Base-by-base conservation (phyloP, 2,797 vertebrate genomes). In the Gallirallus australis region DNA sequence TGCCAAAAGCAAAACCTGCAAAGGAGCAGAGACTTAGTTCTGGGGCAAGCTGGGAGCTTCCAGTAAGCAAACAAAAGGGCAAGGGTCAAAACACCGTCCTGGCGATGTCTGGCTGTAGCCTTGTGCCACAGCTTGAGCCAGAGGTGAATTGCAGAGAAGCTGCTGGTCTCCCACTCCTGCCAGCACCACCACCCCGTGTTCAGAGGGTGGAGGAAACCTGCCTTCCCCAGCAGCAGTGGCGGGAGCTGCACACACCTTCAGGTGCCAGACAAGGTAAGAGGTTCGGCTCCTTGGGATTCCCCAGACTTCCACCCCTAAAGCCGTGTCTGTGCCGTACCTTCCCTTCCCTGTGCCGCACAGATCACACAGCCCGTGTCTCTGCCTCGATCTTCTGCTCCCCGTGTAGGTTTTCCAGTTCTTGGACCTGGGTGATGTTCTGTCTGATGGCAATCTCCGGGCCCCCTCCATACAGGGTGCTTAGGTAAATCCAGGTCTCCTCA, bases 381-480 rank as follows among this genome's bases (percentile, higher is more conserved):
- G 99, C 99, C 92, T 99, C 99, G 0, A 99, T 99, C 97, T 99
- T 99, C 95, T 99, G 99, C 96, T 99, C 99, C 73, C 99, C 99
- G 0, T 99, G 99, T 2, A 99, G 96, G 63, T 94, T 98, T 42
- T 99, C 99, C 0, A 97, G 66, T 42, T 99, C 99, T 7, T 97
- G 98, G 25, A 87, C 94, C n/a, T 98, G 99, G 3, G 98, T 98
- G 92, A 99, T 96, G 0, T 98, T 99, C 97, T 99, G 99, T 13
- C 99, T 98, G 94, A 99, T 98, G 11, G 99, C 99, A 1, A 99
- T 99, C 97, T 99, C 99, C 0, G 99, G 99, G 6, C 99, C 99
- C 1, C 99, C 99, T 1, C 99, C 98, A 0, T 99, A 99, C 78
- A 99, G 98, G 6, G 96, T 98, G 96, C 98, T 97, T 87, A 99